Base-by-base conservation (phyloP, 2,888 invertebrate species). In the Panzeria rudis region DNA sequence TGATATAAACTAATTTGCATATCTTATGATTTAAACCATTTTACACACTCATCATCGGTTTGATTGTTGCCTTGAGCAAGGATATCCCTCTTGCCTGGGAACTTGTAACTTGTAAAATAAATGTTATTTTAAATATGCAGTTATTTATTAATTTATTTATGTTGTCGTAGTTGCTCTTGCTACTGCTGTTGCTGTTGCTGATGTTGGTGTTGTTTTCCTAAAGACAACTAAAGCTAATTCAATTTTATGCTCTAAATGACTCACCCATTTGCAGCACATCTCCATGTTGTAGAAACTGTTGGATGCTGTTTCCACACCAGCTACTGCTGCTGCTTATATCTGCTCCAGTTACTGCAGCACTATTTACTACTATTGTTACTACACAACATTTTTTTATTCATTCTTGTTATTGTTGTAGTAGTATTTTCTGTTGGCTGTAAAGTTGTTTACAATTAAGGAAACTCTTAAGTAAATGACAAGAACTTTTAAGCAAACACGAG, bases 391-490 rank as follows among this genome's bases (percentile, higher is more conserved):
- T 52, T 4, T 75, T 44, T 50, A 41, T 56, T 68, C 23, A 47
- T 50, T 69, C 38, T 52, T 68, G 72, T 66, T 47, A 44, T 35
- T 83, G 68, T 41, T 44, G 61, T 47, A 79, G 76, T 68, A 68
- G 56, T 56, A 80, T 62, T 59, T 72, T 68, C n/a, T 83, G 78
- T 64, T 66, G 76, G 73, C 62, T 81, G 66, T 41, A 75, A 83
- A 83, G 87, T 86, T 88, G 86, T 87, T 83, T 86, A 89, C 89
- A 90, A 90, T 90, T 90, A 90, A 89, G 89, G 89, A 88, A 89
- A 88, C 89, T 88, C 88, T 87, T 87, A 88, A 89, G 89, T 87
- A 87, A 89, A 88, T 87, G 87, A 88, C 88, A 87, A 86, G 83
- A 81, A 84, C 83, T 86, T 85, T 86, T 83, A 84, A 79, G 50